Percentiles rank a stretch among this genome's conserved stretches.
Conservation (phyloP, 1,140 invertebrate species). For the Achatina immaculata region DNA sequence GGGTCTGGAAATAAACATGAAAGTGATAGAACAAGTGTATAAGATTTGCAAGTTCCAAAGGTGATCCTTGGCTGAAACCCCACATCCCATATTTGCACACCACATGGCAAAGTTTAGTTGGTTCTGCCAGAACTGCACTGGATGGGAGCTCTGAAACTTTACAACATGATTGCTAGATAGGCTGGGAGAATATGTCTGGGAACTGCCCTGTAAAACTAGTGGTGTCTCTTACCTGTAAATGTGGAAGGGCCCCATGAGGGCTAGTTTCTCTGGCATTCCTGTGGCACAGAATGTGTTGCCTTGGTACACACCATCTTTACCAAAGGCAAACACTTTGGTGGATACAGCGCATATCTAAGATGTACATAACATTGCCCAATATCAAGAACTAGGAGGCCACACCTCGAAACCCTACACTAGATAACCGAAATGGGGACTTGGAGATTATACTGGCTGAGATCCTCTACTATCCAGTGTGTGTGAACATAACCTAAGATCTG, state of each 20-base stretch:
- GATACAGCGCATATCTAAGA: not conserved
- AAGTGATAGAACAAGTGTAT: not conserved
- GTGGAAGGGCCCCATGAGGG: too few relatives aligned
- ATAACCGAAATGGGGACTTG: not conserved
- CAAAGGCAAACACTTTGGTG: not conserved
- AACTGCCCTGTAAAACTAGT: not conserved
- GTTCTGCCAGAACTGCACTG: slow-evolving; percentile 2
- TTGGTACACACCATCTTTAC: too few relatives aligned
- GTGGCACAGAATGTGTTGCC: too few relatives aligned
- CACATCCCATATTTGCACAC: not conserved
- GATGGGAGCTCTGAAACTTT: not conserved
- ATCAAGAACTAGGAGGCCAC: not conserved
- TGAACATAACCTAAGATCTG: not conserved
- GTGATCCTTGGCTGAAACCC: not conserved
- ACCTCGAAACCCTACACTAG: not conserved
- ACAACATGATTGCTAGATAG: not conserved
- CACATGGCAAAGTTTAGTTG: not conserved
- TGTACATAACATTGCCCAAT: not conserved
- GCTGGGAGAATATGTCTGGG: not conserved
- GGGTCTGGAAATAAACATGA: not conserved
- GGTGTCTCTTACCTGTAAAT: not conserved
- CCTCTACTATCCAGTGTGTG: not conserved
- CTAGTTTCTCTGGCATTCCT: not conserved
- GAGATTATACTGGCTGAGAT: not conserved
- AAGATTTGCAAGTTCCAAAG: not conserved